These are phyloP conservation scores for Eucriotettix oculatus DNA, from an alignment of 2,888 invertebrate genomes.

Conservation along the genomic window DNA sequence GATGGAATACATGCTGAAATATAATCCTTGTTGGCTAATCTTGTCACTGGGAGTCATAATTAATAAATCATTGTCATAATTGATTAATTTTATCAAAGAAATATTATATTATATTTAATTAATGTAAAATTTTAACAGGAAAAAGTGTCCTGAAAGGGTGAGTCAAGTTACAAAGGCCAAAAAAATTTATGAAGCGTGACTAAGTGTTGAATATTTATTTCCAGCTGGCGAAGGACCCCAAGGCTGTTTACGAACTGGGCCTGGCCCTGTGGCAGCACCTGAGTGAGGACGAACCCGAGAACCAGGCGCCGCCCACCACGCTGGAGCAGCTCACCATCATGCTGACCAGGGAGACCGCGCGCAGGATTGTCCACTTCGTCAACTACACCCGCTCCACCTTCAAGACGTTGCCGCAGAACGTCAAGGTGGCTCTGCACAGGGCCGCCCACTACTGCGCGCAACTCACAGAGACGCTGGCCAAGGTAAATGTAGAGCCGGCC, in stretches of 20 bases:
- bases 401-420: slow-evolving; percentile 36
- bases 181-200: too few relatives aligned
- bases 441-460: slow-evolving; percentile 25
- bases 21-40: too few relatives aligned
- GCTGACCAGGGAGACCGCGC: slow-evolving; percentile 57
- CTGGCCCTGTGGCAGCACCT: slow-evolving; percentile 52
- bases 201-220: slow-evolving; percentile 8
- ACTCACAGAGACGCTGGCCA: slow-evolving; percentile 43
- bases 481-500: slow-evolving; percentile 29
- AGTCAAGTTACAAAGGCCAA: too few relatives aligned
- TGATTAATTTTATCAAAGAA: too few relatives aligned
- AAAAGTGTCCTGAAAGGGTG: too few relatives aligned
- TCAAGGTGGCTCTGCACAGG: slow-evolving; percentile 13
- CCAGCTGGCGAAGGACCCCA: slow-evolving; percentile 64
- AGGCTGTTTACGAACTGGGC: slow-evolving; percentile 50
- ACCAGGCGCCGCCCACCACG: slow-evolving; percentile 63
- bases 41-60: too few relatives aligned
- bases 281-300: slow-evolving; percentile 66
- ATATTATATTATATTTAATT: too few relatives aligned
- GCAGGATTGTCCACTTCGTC: slow-evolving; percentile 59
- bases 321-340: slow-evolving; percentile 61
- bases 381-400: slow-evolving; percentile 47
- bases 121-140: too few relatives aligned
- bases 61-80: too few relatives aligned
- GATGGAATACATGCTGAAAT: too few relatives aligned